Evolutionary conservation across 2,113 vertebrate species (phyloP).

Genomic region (Scortum barcoo): DNA sequence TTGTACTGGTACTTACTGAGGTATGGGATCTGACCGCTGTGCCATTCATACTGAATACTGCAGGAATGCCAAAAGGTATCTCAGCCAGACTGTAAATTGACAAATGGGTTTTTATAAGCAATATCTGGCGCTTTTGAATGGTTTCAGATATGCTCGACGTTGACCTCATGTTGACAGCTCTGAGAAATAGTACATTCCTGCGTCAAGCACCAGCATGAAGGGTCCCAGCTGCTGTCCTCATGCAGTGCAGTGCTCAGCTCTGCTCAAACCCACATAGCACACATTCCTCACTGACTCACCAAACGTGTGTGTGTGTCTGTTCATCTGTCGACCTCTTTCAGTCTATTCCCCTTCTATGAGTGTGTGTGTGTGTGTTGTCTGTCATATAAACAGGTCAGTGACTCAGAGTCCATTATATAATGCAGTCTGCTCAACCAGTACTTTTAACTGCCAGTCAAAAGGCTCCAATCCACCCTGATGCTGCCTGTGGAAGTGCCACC

Average conservation of each 20-base stretch:
- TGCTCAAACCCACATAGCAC: conserved; percentile 62
- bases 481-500: not conserved
- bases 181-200: conserved; percentile 55
- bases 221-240: conserved; percentile 74
- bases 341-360: conserved; percentile 15
- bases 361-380: conserved; percentile 45
- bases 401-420: conserved; percentile 71
- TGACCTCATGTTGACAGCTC: conserved; percentile 36
- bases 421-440: not conserved
- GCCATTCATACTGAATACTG: not conserved
- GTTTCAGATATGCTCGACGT: conserved; percentile 10
- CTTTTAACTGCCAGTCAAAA: conserved; percentile 52
- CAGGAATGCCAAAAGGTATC: not conserved
- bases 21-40: not conserved
- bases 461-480: not conserved
- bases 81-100: not conserved
- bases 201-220: conserved; percentile 73
- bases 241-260: conserved; percentile 46
- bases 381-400: conserved; percentile 64
- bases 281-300: conserved; percentile 81
- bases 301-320: conserved; percentile 45
- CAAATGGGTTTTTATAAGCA: not conserved
- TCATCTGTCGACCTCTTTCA: conserved; percentile 32
- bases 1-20: not conserved
- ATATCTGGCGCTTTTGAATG: not conserved